These are phyloP conservation scores for Phortica magna DNA, from an alignment of 2,888 invertebrate species.

Conservation along the genomic window DNA sequence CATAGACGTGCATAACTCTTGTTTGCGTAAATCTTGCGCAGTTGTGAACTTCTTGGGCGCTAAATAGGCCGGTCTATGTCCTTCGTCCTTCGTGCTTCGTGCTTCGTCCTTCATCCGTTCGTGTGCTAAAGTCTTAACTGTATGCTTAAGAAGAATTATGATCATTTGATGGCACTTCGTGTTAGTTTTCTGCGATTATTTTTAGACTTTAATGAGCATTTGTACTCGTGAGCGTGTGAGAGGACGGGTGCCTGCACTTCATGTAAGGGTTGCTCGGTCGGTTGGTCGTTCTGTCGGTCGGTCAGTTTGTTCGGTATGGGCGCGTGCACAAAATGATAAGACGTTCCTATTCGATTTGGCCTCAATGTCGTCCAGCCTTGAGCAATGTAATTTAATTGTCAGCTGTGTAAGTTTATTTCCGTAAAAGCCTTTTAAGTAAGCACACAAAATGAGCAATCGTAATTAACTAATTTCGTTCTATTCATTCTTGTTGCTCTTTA, in stretches of 20 bases:
- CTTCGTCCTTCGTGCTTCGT: background rate
- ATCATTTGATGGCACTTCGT: conserved; percentile 58
- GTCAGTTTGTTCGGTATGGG: conserved; percentile 11
- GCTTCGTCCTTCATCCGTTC: background rate
- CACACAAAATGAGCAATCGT: too few species aligned
- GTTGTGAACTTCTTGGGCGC: background rate
- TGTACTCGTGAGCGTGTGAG: conserved; percentile 4
- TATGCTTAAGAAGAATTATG: conserved; percentile 59
- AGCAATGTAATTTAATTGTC: conserved; percentile 38
- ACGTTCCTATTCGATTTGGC: background rate
- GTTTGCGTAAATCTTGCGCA: conserved; percentile 53
- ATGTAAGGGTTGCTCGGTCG: conserved; percentile 31
- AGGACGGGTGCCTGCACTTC: background rate
- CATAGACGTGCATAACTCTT: conserved; percentile 32
- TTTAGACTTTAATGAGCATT: conserved; percentile 39
- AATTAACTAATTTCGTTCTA: background rate
- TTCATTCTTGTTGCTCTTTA: background rate
- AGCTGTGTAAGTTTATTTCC: conserved; percentile 12
- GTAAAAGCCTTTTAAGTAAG: conserved; percentile 2
- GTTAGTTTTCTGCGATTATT: conserved; percentile 30
- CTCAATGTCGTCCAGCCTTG: conserved; percentile 19
- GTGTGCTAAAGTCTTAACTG: background rate
- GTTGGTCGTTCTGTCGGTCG: background rate
- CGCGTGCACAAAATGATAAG: conserved; percentile 31
- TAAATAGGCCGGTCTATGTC: background rate